A percentile compares a stretch with the other conserved stretches of the same genome.
Conservation (phyloP, 2,797 vertebrate genomes). For the Corythornis leucogaster region DNA sequence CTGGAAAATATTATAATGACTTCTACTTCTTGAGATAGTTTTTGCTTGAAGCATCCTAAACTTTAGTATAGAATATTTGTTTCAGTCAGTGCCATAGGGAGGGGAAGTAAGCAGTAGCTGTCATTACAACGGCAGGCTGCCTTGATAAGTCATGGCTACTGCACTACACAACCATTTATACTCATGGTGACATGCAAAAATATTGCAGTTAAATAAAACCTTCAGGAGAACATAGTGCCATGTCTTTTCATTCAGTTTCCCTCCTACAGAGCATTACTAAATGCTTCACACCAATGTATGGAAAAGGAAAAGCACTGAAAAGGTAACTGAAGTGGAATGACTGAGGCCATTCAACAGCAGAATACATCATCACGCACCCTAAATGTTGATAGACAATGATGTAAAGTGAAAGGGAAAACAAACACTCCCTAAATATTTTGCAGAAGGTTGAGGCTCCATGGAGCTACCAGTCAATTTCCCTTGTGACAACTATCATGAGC, state of each 20-base stretch:
- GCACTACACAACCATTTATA: background rate
- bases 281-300: background rate
- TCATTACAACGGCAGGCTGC: constrained; percentile 7
- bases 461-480: background rate
- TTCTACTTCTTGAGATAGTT: background rate
- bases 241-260: background rate
- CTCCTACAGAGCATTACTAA: background rate
- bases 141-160: constrained; percentile 33
- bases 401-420: constrained; percentile 3
- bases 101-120: background rate
- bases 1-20: background rate
- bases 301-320: constrained; percentile 1
- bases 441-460: background rate
- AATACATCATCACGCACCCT: background rate
- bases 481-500: background rate
- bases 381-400: background rate
- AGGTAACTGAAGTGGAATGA: constrained; percentile 4
- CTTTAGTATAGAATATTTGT: background rate
- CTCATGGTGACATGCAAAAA: constrained; percentile 30
- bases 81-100: constrained; percentile 17
- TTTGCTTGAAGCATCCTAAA: constrained; percentile 20
- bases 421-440: background rate
- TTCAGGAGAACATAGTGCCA: background rate
- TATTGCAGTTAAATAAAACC: constrained; percentile 33
- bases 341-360: background rate